phyloP scores from a whole-genome alignment of 2,888 invertebrate genomes.

The Capitulum mitella region DNA sequence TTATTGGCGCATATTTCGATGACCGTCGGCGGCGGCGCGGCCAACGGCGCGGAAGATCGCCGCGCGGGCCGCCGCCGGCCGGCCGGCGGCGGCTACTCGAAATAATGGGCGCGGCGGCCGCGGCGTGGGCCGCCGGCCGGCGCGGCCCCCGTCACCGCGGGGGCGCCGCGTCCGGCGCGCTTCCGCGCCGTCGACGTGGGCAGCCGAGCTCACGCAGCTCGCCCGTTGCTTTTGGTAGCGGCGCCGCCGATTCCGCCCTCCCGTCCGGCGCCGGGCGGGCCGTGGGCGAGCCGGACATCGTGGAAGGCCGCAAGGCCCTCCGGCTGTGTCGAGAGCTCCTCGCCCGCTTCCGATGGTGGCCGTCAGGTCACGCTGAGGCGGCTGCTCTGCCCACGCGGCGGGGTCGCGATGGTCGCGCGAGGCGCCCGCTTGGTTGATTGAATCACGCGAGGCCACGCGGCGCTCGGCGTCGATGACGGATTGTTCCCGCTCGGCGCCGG shows the following conservation, averaged over 20 bases:
- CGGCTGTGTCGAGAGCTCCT: too few species aligned
- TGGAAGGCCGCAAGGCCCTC: background rate
- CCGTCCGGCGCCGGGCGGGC: background rate
- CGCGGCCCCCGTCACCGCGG: too few species aligned
- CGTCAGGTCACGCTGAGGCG: too few species aligned
- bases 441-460: too few species aligned
- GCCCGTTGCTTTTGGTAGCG: background rate
- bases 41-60: background rate
- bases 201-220: background rate
- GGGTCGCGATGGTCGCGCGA: too few species aligned
- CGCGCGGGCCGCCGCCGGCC: background rate
- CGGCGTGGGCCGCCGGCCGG: background rate
- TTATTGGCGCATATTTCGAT: constrained; percentile 13
- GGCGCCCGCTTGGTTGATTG: too few species aligned
- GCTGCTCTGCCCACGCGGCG: too few species aligned
- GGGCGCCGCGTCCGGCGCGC: background rate
- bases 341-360: too few species aligned
- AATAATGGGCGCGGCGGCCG: background rate
- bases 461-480: background rate
- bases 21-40: background rate
- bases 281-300: background rate
- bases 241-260: background rate
- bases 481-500: background rate
- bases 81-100: background rate
- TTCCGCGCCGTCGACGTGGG: too few species aligned